Conservation (phyloP, 1,140 invertebrate species). For the Hermatobates lingyangjiaoensis region DNA sequence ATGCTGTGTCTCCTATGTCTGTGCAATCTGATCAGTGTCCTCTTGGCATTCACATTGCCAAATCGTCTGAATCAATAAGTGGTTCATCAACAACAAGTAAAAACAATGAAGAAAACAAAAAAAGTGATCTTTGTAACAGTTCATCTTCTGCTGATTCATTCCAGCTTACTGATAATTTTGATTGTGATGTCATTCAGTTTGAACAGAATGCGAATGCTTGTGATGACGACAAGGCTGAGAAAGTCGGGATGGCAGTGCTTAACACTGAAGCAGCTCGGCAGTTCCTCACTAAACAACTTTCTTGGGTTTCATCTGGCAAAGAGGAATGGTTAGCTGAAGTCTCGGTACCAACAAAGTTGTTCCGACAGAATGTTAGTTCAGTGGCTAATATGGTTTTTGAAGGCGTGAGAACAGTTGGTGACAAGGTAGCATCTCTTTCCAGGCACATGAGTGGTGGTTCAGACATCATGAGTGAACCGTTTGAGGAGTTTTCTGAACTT, state of each 20-base stretch:
- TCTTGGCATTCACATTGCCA: slow-evolving; percentile 23
- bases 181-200: slow-evolving; percentile 12
- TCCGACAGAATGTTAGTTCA: slow-evolving; percentile 53
- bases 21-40: slow-evolving; percentile 27
- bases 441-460: slow-evolving; percentile 52
- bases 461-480: slow-evolving; percentile 33
- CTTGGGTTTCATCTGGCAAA: slow-evolving; percentile 41
- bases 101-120: slow-evolving; percentile 21
- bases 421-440: slow-evolving; percentile 49
- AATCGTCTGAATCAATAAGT: slow-evolving; percentile 31
- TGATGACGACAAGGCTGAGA: slow-evolving; percentile 36
- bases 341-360: slow-evolving; percentile 41
- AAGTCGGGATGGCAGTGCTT: slow-evolving; percentile 34
- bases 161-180: slow-evolving; percentile 6
- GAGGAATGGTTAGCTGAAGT: slow-evolving; percentile 44
- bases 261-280: slow-evolving; percentile 49
- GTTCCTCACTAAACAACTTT: slow-evolving; percentile 47
- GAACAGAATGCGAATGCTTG: slow-evolving; percentile 23
- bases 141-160: slow-evolving; percentile 14
- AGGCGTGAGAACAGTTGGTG: slow-evolving; percentile 50
- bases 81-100: slow-evolving; percentile 27
- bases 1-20: slow-evolving; percentile 23
- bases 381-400: slow-evolving; percentile 52
- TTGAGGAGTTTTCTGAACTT: slow-evolving; percentile 30
- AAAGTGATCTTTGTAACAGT: slow-evolving; percentile 14